Evolutionary conservation across 2,113 vertebrate genomes (phyloP), one percentile per base, ranked within the genome.

Genomic region (Seriola rivoliana): DNA sequence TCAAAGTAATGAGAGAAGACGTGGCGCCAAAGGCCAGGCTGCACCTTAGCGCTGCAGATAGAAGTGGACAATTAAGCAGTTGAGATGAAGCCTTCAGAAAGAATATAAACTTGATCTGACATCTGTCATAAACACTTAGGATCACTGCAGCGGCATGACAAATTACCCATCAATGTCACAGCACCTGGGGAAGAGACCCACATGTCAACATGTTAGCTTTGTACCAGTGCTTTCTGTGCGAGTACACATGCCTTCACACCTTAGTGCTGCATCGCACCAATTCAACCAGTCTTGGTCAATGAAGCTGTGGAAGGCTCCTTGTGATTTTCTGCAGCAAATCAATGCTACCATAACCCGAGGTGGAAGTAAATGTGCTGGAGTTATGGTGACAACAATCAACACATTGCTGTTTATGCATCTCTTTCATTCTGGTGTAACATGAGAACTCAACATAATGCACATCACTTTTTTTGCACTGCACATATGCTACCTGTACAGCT

Each of bases 121-220:
- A 93, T 85, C 89, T 94, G 93, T 92, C 94, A 94, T 85, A 90
- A 90, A 82, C 71, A 70, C 71, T 94, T 84, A 92, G 78, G 74
- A 80, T 94, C 91, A 90, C 62, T 12, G 64, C 81, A 50, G 75
- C 44, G 1, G 63, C 84, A 80, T 88, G 83, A 91, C 90, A 92
- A 90, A 93, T 93, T 91, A 86, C 79, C 70, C 80, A 71, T 58
- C 90, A 85, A 81, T 89, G 89, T 85, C 86, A 78, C 78, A 79
- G 73, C 86, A 93, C 88, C 81, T 89, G 52, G 42, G 85, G 88
- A 77, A 90, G 78, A 69, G 78, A 75, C 54, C 71, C 70, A 57
- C 76, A 57, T 67, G 73, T 66, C 82, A 80, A 72, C 82, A 83
- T 59, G 89, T 81, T 85, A 71, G 84, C 80, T 70, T 67, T 72